Evolutionary conservation across 2,888 invertebrate genomes (phyloP), one percentile per base, ranked within the genome.

Genomic region (Dioctria linearis): DNA sequence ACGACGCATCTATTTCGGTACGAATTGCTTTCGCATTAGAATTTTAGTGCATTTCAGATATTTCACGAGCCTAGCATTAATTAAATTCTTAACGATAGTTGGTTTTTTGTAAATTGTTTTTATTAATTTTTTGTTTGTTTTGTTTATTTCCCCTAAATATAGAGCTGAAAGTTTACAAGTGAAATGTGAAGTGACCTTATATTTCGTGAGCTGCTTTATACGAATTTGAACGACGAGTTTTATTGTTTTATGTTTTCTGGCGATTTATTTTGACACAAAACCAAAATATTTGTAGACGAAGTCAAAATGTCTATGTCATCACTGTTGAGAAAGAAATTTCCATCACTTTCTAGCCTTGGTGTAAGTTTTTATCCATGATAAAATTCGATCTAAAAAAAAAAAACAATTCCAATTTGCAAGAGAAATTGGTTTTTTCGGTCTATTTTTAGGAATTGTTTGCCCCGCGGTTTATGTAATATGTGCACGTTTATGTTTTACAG

Each of bases 281-380:
- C 6, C 6, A 51, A 51, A n/a, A 9, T 9, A 46, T 6, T 43
- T 42, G n/a, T 3, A 6, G 4, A 73, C n/a, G 57, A 57, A 71
- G 40, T 59, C 39, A 73, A 73, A 57, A 73, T 87, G 83, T 87
- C 86, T 82, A 59, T 73, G 73, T 57, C 73, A 59, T 73, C 73
- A 2, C 5, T 73, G 42, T 87, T 90, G 84, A 90, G 90, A 85
- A 90, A 90, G 86, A 88, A 88, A 83, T 90, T 90, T 85, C 90
- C 90, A 80, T 91, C 91, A 81, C 86, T 91, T 83, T 89, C 90
- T 83, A 91, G 90, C 86, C 89, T 91, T 84, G 91, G 90, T 85
- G 89, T 90, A 88, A 90, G 90, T 89, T 81, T 73, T 73, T 25
- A 40, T 42, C 42, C 42, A 11, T 40, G 5, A 40, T 4, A 54